Evolutionary conservation across 2,113 vertebrate species (phyloP).

Genomic region (Copsychus sechellarum): DNA sequence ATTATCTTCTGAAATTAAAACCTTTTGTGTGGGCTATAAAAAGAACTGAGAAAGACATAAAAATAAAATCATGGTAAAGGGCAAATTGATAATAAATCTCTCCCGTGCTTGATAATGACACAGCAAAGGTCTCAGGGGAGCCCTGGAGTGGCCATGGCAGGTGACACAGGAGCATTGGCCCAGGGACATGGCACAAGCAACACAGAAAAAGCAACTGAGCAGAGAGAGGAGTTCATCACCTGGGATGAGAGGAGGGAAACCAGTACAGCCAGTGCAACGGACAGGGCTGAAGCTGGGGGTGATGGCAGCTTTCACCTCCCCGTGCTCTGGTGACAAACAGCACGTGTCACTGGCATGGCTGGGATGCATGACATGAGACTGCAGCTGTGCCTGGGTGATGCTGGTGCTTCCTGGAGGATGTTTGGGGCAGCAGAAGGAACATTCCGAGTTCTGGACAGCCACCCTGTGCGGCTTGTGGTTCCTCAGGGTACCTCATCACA

Average conservation of each 20-base stretch:
- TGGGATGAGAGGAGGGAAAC: neutral
- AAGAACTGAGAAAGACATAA: neutral
- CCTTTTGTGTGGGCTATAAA: neutral
- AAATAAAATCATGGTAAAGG: neutral
- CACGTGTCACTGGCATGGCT: neutral
- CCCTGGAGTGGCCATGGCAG: neutral
- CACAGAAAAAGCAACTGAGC: conserved; percentile 20
- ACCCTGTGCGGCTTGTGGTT: neutral
- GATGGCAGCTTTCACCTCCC: neutral
- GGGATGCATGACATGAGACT: neutral
- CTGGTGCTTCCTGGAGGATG: neutral
- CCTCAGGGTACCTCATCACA: neutral
- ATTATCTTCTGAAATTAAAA: conserved; percentile 6
- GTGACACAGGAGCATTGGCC: neutral
- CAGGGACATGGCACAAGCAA: conserved; percentile 6
- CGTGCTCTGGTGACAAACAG: neutral
- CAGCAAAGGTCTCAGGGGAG: neutral
- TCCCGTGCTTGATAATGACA: neutral
- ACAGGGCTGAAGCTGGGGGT: neutral
- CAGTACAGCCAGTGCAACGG: neutral
- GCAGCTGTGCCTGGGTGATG: neutral
- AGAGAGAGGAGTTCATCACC: neutral
- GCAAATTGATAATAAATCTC: neutral
- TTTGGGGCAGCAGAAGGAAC: neutral
- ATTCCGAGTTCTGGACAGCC: neutral